Conservation (phyloP, 2,113 vertebrate genomes). For the Zosterops lateralis region DNA sequence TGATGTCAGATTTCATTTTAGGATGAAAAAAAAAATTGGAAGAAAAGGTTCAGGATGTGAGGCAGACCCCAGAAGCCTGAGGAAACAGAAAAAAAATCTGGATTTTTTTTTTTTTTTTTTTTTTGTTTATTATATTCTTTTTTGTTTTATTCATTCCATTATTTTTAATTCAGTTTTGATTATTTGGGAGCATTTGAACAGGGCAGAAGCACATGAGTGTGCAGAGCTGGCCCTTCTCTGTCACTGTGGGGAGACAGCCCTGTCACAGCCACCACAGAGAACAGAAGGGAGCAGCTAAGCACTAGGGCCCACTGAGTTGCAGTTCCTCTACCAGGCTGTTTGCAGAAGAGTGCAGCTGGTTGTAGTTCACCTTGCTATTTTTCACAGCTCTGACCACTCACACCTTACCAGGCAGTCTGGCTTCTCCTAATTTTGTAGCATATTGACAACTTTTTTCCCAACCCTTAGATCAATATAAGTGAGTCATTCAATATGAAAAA, state of each 20-base stretch:
- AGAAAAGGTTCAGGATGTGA: not conserved
- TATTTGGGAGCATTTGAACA: not conserved
- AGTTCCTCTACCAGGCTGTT: not conserved
- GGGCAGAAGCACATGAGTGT: not conserved
- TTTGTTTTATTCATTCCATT: not conserved
- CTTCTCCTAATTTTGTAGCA: not conserved
- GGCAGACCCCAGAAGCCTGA: not conserved
- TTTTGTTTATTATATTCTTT: not conserved
- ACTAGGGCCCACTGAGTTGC: rapidly evolving
- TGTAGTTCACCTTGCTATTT: not conserved
- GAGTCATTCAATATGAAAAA: not conserved
- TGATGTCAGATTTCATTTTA: not conserved
- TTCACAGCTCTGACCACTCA: not conserved
- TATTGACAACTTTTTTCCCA: not conserved
- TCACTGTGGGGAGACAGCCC: not conserved
- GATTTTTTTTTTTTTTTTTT: not conserved
- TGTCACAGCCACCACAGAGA: rapidly evolving
- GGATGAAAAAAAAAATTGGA: not conserved
- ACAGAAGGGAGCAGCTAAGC: not conserved
- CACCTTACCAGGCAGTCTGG: not conserved
- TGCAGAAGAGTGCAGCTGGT: not conserved
- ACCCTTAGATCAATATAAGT: not conserved
- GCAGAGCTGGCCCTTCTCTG: not conserved
- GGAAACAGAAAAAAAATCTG: not conserved
- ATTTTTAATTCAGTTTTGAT: not conserved